These are phyloP conservation scores for Caenorhabditis imperialis DNA, from an alignment of 2,888 invertebrate species.

Conservation along the genomic window DNA sequence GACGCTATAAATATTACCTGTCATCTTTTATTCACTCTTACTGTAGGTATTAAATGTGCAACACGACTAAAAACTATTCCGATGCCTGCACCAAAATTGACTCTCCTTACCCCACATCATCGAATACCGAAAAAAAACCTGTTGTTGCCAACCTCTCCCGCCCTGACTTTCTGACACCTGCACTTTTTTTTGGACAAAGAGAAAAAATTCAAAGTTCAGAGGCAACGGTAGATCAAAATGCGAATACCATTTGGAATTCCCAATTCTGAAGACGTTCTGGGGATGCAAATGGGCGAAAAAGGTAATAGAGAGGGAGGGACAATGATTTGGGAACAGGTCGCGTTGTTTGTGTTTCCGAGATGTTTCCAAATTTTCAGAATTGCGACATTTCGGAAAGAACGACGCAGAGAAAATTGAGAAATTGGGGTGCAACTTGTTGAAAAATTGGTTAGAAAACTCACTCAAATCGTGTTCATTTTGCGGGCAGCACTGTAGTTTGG, in stretches of 20 bases:
- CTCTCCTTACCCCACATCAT: slow-evolving; percentile 24
- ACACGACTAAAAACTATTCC: no score
- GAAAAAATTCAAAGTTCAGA: slow-evolving; percentile 1
- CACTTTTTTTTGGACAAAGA: no score
- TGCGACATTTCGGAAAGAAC: no score
- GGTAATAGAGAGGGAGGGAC: slow-evolving; percentile 42
- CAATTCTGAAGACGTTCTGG: slow-evolving; percentile 19
- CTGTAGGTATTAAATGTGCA: no score
- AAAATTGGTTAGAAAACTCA: no score
- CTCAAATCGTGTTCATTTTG: no score
- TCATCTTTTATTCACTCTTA: no score
- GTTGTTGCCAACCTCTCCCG: no score
- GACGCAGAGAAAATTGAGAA: neutral
- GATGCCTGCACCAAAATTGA: slow-evolving; percentile 22
- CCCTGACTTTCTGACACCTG: no score
- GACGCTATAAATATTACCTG: slow-evolving; percentile 36
- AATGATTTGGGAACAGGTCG: slow-evolving; percentile 45
- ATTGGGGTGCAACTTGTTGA: no score
- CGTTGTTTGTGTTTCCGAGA: slow-evolving; percentile 34
- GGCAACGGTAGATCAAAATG: neutral
- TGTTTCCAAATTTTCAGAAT: slow-evolving; percentile 17
- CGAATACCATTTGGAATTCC: slow-evolving; percentile 11
- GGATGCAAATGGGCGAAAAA: slow-evolving; percentile 50
- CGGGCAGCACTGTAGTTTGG: no score
- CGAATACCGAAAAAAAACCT: slow-evolving; percentile 41